A percentile compares a stretch with the other conserved stretches of the same genome.
Evolutionary conservation across 2,888 invertebrate genomes (phyloP).

Genomic region (Gibbula magus): DNA sequence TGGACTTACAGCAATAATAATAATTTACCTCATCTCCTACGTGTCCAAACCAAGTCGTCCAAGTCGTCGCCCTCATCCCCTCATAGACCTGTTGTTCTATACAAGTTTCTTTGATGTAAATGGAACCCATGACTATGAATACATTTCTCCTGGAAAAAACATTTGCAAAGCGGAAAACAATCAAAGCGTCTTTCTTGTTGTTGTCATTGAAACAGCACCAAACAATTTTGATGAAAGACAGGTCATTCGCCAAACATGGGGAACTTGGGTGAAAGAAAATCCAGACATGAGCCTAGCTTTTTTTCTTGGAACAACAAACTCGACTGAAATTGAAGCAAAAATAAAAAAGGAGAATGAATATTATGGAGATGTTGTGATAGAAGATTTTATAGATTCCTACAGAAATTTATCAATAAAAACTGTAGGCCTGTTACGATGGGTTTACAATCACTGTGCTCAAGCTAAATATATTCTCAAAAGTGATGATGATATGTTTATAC

Average conservation of each 20-base stretch:
- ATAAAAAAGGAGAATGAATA: conserved; percentile 56
- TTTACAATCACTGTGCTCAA: conserved; percentile 68
- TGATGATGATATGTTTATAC: conserved; percentile 55
- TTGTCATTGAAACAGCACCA: background rate
- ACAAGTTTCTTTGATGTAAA: background rate
- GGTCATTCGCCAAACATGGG: background rate
- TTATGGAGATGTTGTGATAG: conserved; percentile 68
- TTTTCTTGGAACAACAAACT: background rate
- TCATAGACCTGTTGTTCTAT: background rate
- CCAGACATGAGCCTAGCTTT: background rate
- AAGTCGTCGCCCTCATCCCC: too few relatives aligned
- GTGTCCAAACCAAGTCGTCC: too few relatives aligned
- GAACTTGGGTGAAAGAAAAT: background rate
- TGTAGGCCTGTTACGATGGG: conserved; percentile 74
- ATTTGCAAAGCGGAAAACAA: background rate
- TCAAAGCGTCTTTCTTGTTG: background rate
- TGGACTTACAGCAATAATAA: background rate
- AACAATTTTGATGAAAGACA: background rate
- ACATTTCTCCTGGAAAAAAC: background rate
- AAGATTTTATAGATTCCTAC: conserved; percentile 72
- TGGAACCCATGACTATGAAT: background rate
- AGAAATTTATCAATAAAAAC: conserved; percentile 75
- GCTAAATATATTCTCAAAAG: conserved; percentile 73
- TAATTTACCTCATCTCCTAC: too few relatives aligned
- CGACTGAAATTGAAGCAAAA: background rate